Evolutionary conservation across 1,140 invertebrate species (phyloP).

Genomic region (Cheumatopsyche charites): DNA sequence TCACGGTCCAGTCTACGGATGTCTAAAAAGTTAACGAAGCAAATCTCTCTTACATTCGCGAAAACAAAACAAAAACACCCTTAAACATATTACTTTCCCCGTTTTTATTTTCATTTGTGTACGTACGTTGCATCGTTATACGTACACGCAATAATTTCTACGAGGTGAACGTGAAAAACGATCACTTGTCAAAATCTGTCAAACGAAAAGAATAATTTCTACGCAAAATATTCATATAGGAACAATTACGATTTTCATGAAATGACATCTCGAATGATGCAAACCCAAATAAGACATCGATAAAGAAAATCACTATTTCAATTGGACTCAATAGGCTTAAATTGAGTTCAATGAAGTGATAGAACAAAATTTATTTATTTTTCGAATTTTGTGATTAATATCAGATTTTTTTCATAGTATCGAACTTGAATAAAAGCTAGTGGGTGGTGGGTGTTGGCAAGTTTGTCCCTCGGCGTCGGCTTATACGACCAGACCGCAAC

Average conservation of each 20-base stretch:
- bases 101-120: conserved; percentile 2
- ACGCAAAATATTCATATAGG: not conserved
- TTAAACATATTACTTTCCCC: conserved; percentile 7
- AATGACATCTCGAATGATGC: too few relatives aligned
- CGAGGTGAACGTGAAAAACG: too few relatives aligned
- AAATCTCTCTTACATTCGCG: conserved; percentile 34
- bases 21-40: conserved; percentile 41
- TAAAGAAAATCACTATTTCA: too few relatives aligned
- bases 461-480: conserved; percentile 14
- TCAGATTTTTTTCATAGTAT: conserved; percentile 11
- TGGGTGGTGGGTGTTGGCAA: too few relatives aligned
- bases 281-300: too few relatives aligned
- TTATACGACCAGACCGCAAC: conserved; percentile 24
- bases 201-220: not conserved
- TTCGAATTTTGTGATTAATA: too few relatives aligned
- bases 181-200: not conserved
- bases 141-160: not conserved
- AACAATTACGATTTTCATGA: not conserved
- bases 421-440: conserved; percentile 11
- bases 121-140: not conserved
- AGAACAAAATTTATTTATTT: too few relatives aligned
- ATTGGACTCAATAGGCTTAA: too few relatives aligned
- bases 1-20: conserved; percentile 39
- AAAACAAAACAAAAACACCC: conserved; percentile 26
- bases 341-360: too few relatives aligned